Base-by-base conservation (phyloP, 2,888 invertebrate genomes). In the Galerucella nymphaeae region DNA sequence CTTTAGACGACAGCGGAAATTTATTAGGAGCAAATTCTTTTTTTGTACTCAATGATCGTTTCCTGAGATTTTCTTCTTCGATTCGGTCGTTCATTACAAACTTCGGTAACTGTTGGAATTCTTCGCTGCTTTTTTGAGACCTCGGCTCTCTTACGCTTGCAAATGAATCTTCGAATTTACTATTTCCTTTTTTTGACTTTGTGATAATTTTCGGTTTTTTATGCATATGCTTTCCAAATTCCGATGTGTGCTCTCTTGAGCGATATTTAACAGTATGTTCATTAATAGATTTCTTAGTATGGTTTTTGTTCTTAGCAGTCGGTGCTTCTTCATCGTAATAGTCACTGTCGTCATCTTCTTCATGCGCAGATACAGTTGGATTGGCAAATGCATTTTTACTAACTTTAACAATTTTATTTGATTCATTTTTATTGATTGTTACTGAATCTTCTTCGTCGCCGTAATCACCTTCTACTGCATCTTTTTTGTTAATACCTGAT, bases 391-490 rank as follows among this genome's bases (percentile, higher is more conserved):
- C 69, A 58, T 81, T 80, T 41, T 76, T 58, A 1, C 77, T 77
- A 65, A 79, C 76, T 65, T 81, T 81, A 13, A 76, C 65, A 20
- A 77, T 64, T 57, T 76, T 72, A 30, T 68, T 69, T 55, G 70
- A 53, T 2, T 62, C 73, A 8, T 66, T 71, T 55, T 73, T 73
- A 41, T 73, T 73, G 0, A 58, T 42, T 6, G 77, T 75, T 13
- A 71, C 55, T 0, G 79, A 75, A 64, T 80, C 82, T 72, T 82
- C 80, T 72, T 80, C 80, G 50, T 81, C 80, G 0, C 77, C 75
- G 63, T 81, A 80, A 30, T 82, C 80, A n/a, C 79, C 80, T 74
- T 80, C 81, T 0, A 77, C 77, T 8, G 76, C 71, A 9, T 75
- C 64, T 63, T 76, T 75, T 48, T 71, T 74, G 1, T 71, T 2